phyloP scores from a whole-genome alignment of 2,888 invertebrate genomes.

The Andricus curvator region DNA sequence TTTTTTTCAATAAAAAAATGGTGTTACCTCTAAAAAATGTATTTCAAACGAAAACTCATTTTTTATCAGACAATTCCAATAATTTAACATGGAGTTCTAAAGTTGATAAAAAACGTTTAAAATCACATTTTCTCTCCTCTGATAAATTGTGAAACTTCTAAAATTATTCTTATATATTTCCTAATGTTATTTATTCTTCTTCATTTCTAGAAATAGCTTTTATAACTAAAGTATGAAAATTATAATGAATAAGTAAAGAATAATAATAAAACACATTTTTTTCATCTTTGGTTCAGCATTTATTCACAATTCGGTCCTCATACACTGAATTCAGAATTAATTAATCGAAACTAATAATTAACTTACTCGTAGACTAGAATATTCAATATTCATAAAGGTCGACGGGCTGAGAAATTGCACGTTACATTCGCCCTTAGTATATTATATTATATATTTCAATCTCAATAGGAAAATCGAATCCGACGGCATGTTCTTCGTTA shows the following conservation, averaged over 20 bases:
- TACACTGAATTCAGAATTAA: neutral
- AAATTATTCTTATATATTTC: no score
- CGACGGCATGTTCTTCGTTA: neutral
- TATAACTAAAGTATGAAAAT: no score
- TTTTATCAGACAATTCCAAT: no score
- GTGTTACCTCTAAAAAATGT: no score
- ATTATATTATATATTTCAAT: constrained; percentile 4
- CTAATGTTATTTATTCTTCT: no score
- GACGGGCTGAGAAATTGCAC: constrained; percentile 29
- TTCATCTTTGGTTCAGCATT: constrained; percentile 24
- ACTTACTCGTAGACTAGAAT: constrained; percentile 34
- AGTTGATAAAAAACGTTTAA: no score
- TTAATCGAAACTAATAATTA: constrained; percentile 11
- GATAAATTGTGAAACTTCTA: no score
- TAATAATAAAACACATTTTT: neutral
- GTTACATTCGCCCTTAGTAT: neutral
- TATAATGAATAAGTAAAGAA: neutral
- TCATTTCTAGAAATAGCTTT: no score
- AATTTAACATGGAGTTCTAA: no score
- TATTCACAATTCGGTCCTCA: constrained; percentile 1
- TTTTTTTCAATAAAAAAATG: no score
- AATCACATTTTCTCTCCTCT: no score
- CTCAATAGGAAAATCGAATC: constrained; percentile 3
- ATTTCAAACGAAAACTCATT: no score
- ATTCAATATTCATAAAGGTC: neutral